Conservation (phyloP, 2,888 invertebrate genomes). For the Ochropacha duplaris region DNA sequence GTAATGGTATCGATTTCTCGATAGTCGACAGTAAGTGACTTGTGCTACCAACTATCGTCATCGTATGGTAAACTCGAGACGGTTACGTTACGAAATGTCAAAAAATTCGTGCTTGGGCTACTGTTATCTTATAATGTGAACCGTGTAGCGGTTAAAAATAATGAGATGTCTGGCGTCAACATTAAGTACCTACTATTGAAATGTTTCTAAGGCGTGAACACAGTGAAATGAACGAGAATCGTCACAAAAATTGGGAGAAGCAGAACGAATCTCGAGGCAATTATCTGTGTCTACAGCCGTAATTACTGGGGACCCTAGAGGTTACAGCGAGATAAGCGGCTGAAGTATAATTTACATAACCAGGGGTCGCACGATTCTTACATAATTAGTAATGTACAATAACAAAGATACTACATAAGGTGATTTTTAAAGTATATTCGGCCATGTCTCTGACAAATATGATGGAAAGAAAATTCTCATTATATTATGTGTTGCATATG, state of each 20-base stretch:
- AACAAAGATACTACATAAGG: neutral
- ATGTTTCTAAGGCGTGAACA: constrained; percentile 11
- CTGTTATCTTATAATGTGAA: constrained; percentile 9
- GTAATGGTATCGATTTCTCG: no score
- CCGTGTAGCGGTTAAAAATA: constrained; percentile 13
- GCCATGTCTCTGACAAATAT: no score
- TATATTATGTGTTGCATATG: no score
- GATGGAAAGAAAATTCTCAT: no score
- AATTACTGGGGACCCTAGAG: constrained; percentile 50
- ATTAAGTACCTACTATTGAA: constrained; percentile 6
- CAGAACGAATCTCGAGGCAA: constrained; percentile 51
- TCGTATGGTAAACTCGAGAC: no score
- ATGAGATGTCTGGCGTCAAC: constrained; percentile 6
- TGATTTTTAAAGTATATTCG: no score
- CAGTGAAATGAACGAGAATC: constrained; percentile 30
- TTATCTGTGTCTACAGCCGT: constrained; percentile 59
- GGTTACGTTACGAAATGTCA: no score
- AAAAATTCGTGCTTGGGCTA: no score
- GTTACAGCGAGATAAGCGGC: constrained; percentile 52
- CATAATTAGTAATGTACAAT: constrained; percentile 29
- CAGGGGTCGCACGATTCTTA: constrained; percentile 30
- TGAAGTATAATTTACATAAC: constrained; percentile 40
- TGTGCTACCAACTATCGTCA: no score
- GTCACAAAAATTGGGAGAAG: constrained; percentile 42
- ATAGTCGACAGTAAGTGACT: no score